phyloP scores from a whole-genome alignment of 2,797 vertebrate genomes.

The Tenualosa thibaudeaui region DNA sequence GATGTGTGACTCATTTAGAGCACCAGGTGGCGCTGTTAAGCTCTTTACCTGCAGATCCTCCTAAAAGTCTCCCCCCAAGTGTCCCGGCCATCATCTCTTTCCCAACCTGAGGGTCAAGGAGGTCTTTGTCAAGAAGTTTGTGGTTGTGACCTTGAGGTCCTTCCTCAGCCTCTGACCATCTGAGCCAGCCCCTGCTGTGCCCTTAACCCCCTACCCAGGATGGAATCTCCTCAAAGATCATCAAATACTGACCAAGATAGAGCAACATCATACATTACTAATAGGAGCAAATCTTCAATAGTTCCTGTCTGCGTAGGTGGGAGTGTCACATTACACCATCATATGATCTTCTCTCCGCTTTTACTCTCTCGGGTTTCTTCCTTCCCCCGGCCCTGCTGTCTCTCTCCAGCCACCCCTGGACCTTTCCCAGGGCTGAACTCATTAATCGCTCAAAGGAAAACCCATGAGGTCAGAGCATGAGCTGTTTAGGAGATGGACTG shows the following conservation, averaged over 20 bases:
- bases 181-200: not conserved
- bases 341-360: no score
- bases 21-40: constrained; percentile 13
- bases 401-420: not conserved
- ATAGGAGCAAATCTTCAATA: no score
- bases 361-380: no score
- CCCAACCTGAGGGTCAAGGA: not conserved
- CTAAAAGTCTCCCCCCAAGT: not conserved
- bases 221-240: not conserved
- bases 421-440: not conserved
- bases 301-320: no score
- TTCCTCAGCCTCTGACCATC: not conserved
- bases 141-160: not conserved
- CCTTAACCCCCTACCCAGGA: not conserved
- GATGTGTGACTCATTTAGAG: not conserved
- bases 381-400: not conserved
- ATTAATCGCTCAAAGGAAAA: no score
- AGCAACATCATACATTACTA: no score
- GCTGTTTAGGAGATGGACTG: not conserved
- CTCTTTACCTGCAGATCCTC: not conserved
- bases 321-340: no score
- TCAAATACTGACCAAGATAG: no score
- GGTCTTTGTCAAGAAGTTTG: not conserved
- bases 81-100: not conserved
- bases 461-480: no score